Evolutionary conservation across 2,113 vertebrate genomes (phyloP).

Genomic region (Etheostoma spectabile): DNA sequence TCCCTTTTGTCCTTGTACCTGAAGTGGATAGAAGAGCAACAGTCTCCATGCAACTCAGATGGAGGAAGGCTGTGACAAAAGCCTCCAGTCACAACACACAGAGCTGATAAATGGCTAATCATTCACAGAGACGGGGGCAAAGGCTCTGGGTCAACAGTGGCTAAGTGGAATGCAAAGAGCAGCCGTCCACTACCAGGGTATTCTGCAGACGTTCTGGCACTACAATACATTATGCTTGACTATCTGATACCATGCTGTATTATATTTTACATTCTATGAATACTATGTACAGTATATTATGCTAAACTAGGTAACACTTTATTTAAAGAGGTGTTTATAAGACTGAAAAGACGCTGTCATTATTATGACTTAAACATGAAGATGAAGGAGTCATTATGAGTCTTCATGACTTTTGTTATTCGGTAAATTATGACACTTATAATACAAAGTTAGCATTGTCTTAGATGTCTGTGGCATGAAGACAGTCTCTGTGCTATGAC

Average conservation of each 20-base stretch:
- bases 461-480: too few relatives aligned
- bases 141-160: constrained; percentile 72
- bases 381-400: too few relatives aligned
- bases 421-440: too few relatives aligned
- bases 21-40: constrained; percentile 49
- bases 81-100: constrained; percentile 73
- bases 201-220: constrained; percentile 3
- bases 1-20: constrained; percentile 64
- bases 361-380: too few relatives aligned
- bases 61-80: constrained; percentile 51
- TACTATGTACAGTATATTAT: neutral
- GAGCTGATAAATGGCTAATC: constrained; percentile 76
- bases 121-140: constrained; percentile 69
- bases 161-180: constrained; percentile 74
- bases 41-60: constrained; percentile 72
- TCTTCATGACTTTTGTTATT: too few relatives aligned
- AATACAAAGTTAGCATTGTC: too few relatives aligned
- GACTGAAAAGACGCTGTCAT: too few relatives aligned
- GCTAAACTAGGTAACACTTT: too few relatives aligned
- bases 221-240: neutral
- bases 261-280: neutral
- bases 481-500: too few relatives aligned
- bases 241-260: neutral
- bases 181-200: constrained; percentile 7
- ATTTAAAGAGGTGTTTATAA: too few relatives aligned